phyloP scores from a whole-genome alignment of 2,888 invertebrate species.

The Rhopalosiphum nymphaeae region DNA sequence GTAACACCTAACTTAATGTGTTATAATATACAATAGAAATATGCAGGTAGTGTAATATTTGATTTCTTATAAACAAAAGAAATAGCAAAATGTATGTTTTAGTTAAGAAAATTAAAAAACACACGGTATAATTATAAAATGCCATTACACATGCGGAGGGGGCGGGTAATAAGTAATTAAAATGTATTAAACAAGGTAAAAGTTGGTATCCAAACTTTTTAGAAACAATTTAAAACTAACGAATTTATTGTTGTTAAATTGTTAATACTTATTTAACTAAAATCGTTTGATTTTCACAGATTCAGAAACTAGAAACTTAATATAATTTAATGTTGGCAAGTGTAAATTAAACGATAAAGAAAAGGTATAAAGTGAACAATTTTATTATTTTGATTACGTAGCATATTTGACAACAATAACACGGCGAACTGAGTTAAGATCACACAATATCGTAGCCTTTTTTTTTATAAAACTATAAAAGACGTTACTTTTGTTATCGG shows the following conservation, averaged over 20 bases:
- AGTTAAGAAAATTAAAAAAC: not conserved
- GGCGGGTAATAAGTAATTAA: not conserved
- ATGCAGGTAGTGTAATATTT: not conserved
- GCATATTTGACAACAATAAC: constrained; percentile 12
- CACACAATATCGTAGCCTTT: not conserved
- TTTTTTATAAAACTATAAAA: not conserved
- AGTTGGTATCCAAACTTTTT: not conserved
- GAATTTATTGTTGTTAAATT: not conserved
- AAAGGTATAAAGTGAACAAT: not conserved
- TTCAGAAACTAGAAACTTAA: not conserved
- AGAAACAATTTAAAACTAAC: not conserved
- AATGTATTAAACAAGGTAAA: not conserved
- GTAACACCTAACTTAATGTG: not conserved
- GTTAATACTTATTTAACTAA: not conserved
- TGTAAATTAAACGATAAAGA: not conserved
- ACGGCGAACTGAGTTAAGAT: not conserved
- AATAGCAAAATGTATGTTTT: not conserved
- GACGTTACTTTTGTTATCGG: not conserved
- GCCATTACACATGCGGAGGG: not conserved
- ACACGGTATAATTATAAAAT: not conserved
- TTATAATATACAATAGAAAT: not conserved
- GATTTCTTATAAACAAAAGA: not conserved
- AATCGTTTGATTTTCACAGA: not conserved
- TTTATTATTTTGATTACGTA: not conserved
- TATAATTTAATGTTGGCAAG: not conserved